A percentile compares a stretch with the other conserved stretches of the same genome.
phyloP scores from a whole-genome alignment of 1,140 invertebrate genomes.

The Drosophila pseudoobscura region DNA sequence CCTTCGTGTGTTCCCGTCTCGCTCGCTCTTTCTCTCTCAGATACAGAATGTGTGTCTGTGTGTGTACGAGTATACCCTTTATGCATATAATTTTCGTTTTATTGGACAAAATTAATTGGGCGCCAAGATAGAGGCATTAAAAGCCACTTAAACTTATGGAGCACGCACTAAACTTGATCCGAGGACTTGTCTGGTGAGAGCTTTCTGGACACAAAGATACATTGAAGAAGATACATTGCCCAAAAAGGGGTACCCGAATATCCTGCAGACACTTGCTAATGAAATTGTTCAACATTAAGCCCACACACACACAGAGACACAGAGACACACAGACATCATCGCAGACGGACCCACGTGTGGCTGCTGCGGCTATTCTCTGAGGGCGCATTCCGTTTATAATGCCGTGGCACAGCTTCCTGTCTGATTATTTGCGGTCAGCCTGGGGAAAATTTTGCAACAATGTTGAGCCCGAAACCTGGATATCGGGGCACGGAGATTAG shows the following conservation, averaged over 20 bases:
- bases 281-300: constrained; percentile 60
- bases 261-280: constrained; percentile 53
- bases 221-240: not conserved
- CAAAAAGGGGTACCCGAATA: not conserved
- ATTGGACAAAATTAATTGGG: constrained; percentile 80
- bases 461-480: constrained; percentile 43
- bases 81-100: constrained; percentile 78
- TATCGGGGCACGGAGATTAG: constrained; percentile 41
- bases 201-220: constrained; percentile 23
- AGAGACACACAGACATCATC: no score
- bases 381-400: constrained; percentile 11
- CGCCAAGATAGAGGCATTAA: constrained; percentile 81
- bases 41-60: constrained; percentile 7
- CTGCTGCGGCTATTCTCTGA: constrained; percentile 28
- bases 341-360: constrained; percentile 10
- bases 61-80: constrained; percentile 41
- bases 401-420: constrained; percentile 56
- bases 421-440: constrained; percentile 77
- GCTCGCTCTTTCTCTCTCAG: not conserved
- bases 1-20: constrained; percentile 52
- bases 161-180: constrained; percentile 44
- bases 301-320: constrained; percentile 33
- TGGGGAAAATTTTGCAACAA: constrained; percentile 70
- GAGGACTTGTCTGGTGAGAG: not conserved
- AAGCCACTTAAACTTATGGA: constrained; percentile 64